Evolutionary conservation across 64 coral and sea anemone species (phyloP).

Genomic region (Orbicella faveolata): DNA sequence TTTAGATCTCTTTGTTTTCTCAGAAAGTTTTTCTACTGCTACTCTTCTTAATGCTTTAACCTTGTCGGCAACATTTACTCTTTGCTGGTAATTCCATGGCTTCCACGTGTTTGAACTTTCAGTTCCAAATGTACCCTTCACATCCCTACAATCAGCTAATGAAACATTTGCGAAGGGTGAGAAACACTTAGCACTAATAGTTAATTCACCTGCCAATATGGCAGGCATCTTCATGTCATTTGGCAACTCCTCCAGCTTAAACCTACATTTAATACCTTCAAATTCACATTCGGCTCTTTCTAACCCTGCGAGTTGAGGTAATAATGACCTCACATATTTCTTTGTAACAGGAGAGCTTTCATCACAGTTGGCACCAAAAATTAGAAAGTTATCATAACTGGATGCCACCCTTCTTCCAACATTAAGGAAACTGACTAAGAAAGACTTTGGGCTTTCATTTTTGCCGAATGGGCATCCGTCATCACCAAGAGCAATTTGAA

Average conservation of each 20-base stretch:
- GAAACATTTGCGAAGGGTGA: conserved; percentile 51
- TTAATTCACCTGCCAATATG: conserved; percentile 44
- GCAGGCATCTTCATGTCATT: conserved; percentile 46
- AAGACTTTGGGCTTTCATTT: no score
- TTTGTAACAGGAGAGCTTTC: conserved; percentile 17
- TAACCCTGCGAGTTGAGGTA: no score
- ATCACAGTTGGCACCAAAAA: neutral
- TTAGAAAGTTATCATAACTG: conserved; percentile 52
- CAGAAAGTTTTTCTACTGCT: conserved; percentile 29
- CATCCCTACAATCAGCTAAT: conserved; percentile 14
- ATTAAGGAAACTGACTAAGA: conserved; percentile 26
- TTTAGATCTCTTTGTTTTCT: conserved; percentile 44
- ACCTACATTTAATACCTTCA: no score
- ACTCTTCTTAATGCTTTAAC: conserved; percentile 52
- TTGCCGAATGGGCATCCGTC: conserved; percentile 58
- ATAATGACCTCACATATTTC: no score
- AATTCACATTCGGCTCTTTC: no score
- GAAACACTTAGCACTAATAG: conserved; percentile 40
- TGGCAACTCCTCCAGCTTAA: no score
- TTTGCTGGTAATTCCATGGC: conserved; percentile 66
- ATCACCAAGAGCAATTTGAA: neutral
- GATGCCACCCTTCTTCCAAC: conserved; percentile 43
- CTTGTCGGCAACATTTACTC: conserved; percentile 52
- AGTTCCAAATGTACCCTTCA: conserved; percentile 70
- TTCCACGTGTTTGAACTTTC: conserved; percentile 58